Conservation (phyloP, 2,113 vertebrate genomes). For the Holacanthus passer region DNA sequence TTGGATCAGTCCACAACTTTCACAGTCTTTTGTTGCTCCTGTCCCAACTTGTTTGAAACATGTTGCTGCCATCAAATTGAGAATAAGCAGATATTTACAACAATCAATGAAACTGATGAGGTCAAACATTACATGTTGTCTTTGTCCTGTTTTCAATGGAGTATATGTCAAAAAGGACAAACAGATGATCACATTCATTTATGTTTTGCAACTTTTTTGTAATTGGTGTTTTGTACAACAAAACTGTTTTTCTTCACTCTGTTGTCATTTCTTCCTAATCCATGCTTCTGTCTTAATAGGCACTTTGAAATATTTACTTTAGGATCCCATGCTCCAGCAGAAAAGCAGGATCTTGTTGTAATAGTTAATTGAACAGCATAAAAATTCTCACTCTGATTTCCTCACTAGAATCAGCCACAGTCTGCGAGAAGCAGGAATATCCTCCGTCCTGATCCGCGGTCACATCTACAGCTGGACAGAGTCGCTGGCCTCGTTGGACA, state of each 20-base stretch:
- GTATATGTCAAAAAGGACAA: no score
- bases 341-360: slow-evolving; percentile 5
- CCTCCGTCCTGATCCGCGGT: slow-evolving; percentile 43
- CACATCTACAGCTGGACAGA: slow-evolving; percentile 59
- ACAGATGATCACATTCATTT: no score
- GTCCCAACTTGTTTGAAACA: no score
- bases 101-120: no score
- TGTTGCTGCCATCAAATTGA: no score
- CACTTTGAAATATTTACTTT: not conserved
- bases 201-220: no score
- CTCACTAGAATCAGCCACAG: slow-evolving; percentile 19
- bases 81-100: no score
- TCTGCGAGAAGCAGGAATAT: slow-evolving; percentile 24
- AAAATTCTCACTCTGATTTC: slow-evolving; percentile 17
- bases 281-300: not conserved
- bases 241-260: not conserved
- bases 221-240: no score
- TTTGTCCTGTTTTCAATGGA: no score
- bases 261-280: not conserved
- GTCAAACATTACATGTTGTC: no score
- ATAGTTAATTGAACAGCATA: not conserved
- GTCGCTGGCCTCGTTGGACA: slow-evolving; percentile 55
- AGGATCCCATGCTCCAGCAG: not conserved
- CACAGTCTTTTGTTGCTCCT: no score
- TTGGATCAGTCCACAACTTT: no score